Evolutionary conservation across 2,797 vertebrate species (phyloP), one percentile per base, ranked within the genome.

Genomic region (Lates japonicus): DNA sequence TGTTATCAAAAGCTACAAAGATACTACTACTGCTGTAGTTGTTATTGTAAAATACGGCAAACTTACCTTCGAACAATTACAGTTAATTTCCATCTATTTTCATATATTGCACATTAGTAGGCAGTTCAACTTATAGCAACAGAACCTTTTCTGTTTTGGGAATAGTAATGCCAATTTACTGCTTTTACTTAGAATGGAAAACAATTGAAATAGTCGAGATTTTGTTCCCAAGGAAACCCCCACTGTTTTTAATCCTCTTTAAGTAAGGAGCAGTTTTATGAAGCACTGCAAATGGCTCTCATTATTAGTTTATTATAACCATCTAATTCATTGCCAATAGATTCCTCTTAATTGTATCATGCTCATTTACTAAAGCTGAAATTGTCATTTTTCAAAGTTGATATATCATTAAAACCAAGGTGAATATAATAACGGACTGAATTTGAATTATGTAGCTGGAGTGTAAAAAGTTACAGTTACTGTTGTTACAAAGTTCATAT

Each of bases 181-280:
- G 20, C 31, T 60, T 81, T 69, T 16, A 67, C 22, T 55, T 29
- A 12, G 63, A 57, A 55, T 10, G 0, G n/a, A n/a, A 19, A 16
- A 7, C 17, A 22, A 17, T 1, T 55, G 5, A 55, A 44, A 60
- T 22, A 9, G 48, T 25, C 20, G n/a, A n/a, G 20, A 52, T 63
- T 78, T 42, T 17, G 25, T 66, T 74, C n/a, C 20, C 6, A 1
- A 63, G 16, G 31, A 55, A 62, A 20, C 70, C 25, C 51, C 17
- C 3, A 39, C 29, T 35, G 66, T 46, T 64, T 82, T 51, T 39
- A 63, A 58, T 83, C 16, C 4, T 58, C 66, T 69, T 51, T 52
- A 60, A 81, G 22, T 49, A 74, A 70, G 33, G 25, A 77, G 44
- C 64, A 31, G 58, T 48, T 76, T 84, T 58, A 81, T 73, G 70